phyloP scores from a whole-genome alignment of 2,888 invertebrate genomes.

The Parnassius glacialis region DNA sequence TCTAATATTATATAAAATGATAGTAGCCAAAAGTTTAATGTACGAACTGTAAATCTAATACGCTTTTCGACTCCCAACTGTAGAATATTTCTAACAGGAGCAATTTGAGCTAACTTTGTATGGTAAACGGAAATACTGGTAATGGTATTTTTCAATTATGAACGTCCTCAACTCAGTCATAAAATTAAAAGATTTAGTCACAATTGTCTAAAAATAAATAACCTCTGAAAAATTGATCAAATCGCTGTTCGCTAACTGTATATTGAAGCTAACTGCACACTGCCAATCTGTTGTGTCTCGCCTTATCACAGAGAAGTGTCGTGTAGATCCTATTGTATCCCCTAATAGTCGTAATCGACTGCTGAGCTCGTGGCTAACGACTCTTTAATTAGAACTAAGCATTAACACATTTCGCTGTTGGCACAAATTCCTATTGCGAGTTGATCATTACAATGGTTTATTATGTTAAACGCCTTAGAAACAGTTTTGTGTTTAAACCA shows the following conservation, averaged over 20 bases:
- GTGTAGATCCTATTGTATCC: slow-evolving; percentile 53
- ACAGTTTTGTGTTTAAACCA: slow-evolving; percentile 11
- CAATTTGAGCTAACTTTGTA: too few relatives aligned
- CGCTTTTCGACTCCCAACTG: too few relatives aligned
- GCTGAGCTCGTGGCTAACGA: slow-evolving; percentile 37
- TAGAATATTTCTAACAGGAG: too few relatives aligned
- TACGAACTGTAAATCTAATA: too few relatives aligned
- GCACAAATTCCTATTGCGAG: slow-evolving; percentile 30
- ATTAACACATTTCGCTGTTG: slow-evolving; percentile 45
- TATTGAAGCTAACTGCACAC: slow-evolving; percentile 8
- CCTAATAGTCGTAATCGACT: slow-evolving; percentile 64
- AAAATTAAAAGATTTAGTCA: too few relatives aligned
- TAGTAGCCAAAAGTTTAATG: too few relatives aligned
- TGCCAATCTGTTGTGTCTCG: slow-evolving; percentile 18
- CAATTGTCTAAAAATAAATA: background rate
- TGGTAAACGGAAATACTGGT: too few relatives aligned
- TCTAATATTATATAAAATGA: too few relatives aligned
- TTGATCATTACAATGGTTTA: slow-evolving; percentile 19
- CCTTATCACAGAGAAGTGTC: slow-evolving; percentile 53
- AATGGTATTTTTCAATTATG: too few relatives aligned
- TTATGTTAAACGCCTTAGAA: slow-evolving; percentile 15
- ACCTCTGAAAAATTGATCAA: background rate
- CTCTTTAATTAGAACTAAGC: slow-evolving; percentile 43
- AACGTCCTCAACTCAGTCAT: background rate
- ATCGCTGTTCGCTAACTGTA: slow-evolving; percentile 8